A percentile compares a stretch with the other conserved stretches of the same genome.
Evolutionary conservation across 2,113 vertebrate species (phyloP).

Genomic region (Gasterosteus nipponicus): DNA sequence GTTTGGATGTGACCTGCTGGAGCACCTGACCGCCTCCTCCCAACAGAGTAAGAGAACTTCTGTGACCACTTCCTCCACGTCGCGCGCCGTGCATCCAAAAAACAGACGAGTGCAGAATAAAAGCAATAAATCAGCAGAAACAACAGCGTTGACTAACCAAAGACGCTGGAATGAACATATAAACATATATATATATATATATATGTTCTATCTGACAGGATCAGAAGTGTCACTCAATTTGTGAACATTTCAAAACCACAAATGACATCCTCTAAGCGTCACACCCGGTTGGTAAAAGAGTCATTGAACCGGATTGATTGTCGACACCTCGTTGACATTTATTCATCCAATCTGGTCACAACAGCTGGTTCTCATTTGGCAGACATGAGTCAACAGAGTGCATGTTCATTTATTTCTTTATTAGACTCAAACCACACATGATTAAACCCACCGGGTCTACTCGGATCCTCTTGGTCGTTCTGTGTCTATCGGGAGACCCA

Average conservation of each 20-base stretch:
- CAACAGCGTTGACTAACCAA: background rate
- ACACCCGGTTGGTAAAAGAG: too few species aligned
- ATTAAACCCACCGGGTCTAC: background rate
- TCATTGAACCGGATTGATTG: background rate
- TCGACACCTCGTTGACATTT: background rate
- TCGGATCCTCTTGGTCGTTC: background rate
- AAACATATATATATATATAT: background rate
- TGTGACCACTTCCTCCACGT: background rate
- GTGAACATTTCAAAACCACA: conserved; percentile 7
- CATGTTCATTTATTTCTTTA: background rate
- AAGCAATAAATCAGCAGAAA: background rate
- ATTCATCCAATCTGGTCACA: background rate
- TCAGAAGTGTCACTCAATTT: background rate
- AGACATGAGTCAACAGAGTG: background rate
- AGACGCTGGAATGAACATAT: background rate
- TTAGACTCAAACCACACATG: conserved; percentile 5
- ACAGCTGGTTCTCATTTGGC: background rate
- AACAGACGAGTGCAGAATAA: background rate
- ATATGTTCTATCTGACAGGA: background rate
- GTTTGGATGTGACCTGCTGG: conserved; percentile 91
- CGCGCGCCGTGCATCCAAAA: background rate
- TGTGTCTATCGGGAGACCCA: too few species aligned
- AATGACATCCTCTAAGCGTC: background rate
- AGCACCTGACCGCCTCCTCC: conserved; percentile 84
- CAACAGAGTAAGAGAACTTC: conserved; percentile 86